Evolutionary conservation across 2,113 vertebrate genomes (phyloP), one percentile per base, ranked within the genome.

Genomic region (Peromyscus polionotus): DNA sequence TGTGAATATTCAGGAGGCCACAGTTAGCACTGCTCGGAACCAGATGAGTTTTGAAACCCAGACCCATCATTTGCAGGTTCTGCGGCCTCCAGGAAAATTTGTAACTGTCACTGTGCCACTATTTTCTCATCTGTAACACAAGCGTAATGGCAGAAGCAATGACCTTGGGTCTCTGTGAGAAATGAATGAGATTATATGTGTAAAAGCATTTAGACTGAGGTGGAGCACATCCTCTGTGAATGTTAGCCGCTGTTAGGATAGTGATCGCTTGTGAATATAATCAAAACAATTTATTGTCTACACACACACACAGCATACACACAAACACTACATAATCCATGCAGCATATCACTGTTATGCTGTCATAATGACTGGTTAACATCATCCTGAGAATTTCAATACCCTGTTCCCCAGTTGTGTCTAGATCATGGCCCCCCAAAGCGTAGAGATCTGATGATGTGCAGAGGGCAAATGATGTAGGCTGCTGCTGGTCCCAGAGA

Each of bases 211-310:
- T 54, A 59, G 39, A 33, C 8, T 9, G n/a, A 87, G 63, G 79
- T 57, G 57, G 17, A 14, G 36, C 5, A 28, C 14, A 6, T 26
- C 7, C 45, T 95, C 54, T 36, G 8, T 67, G 33, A 67, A 57
- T 70, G 17, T 80, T 59, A 67, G 57, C 54, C 70, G 8, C 68
- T 51, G 1, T 92, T 70, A 72, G n/a, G 26, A 17, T 26, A 67
- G 80, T 19, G 65, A n/a, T 94, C 61, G 39, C 84, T 77, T 91
- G 73, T 77, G 76, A 57, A 73, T 72, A 80, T 70, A 84, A 92
- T 51, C n/a, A 59, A 63, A 57, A 59, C 36, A 33, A 36, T 51
- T 83, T 73, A 36, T 90, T 39, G 0, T 31, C 20, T 31, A 4
- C 5, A 81, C 12, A 36, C 10, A 24, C 24, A 13, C 1, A 76